Evolutionary conservation across 1,140 invertebrate species (phyloP).

Genomic region (Callitettix versicolor): DNA sequence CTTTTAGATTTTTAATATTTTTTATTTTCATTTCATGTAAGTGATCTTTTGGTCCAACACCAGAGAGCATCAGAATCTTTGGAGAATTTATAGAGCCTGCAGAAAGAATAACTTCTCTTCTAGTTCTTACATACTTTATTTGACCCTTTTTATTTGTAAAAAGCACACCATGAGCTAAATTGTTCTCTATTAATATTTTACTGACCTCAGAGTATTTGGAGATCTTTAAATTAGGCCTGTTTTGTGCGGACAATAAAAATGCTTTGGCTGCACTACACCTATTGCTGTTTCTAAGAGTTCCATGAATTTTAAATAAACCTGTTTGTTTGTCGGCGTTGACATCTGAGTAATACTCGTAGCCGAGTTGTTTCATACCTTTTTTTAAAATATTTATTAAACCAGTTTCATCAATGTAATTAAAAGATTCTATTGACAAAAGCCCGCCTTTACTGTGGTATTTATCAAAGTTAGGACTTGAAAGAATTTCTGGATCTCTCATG

Average conservation of each 20-base stretch:
- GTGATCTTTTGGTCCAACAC: conserved; percentile 67
- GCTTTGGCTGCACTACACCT: conserved; percentile 1
- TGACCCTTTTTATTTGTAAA: conserved; percentile 31
- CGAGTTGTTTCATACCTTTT: conserved; percentile 52
- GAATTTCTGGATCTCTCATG: conserved; percentile 65
- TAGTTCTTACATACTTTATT: conserved; percentile 37
- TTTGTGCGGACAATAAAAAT: conserved; percentile 46
- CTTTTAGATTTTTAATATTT: conserved; percentile 53
- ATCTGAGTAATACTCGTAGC: conserved; percentile 74
- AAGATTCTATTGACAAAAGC: conserved; percentile 31
- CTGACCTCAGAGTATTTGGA: conserved; percentile 41
- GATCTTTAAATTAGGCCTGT: conserved; percentile 51
- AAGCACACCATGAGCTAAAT: conserved; percentile 39
- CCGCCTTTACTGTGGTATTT: conserved; percentile 56
- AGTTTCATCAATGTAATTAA: too few species aligned
- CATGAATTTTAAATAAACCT: conserved; percentile 33
- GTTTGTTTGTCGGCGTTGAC: conserved; percentile 56
- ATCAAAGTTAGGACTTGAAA: conserved; percentile 38
- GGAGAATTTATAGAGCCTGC: conserved; percentile 69
- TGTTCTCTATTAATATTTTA: conserved; percentile 47
- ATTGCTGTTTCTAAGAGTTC: conserved; percentile 26
- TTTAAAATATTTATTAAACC: too few species aligned
- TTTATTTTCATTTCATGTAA: conserved; percentile 54
- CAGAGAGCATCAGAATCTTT: conserved; percentile 75
- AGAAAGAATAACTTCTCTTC: conserved; percentile 52